Evolutionary conservation across 2,113 vertebrate genomes (phyloP), one percentile per base, ranked within the genome.

Genomic region (Ameiurus melas): DNA sequence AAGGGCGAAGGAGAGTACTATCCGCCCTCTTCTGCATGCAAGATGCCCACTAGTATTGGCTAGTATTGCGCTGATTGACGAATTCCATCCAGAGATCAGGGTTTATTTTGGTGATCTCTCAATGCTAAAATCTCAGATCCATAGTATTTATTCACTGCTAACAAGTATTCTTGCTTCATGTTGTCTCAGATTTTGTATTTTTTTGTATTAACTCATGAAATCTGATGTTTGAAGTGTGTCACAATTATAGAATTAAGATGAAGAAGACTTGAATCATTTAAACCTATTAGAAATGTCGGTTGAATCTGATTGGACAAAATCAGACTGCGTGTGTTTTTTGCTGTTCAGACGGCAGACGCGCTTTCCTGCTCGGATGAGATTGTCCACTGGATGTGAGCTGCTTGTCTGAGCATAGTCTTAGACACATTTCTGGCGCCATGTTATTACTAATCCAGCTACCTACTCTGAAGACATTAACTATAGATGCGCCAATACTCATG

Each of bases 401-500:
- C 12, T 47, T 3, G 36, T 22, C 39, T 75, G 39, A 25, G 25
- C 19, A 4, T 22, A 22, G 20, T 8, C 19, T 43, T 75, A 75
- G 20, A 77, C 91, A 93, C 93, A 94, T 91, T 92, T 89, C 89
- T 94, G 90, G 87, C 91, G 93, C 91, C 70, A 85, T 71, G 89
- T 92, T 93, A 87, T 86, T 17, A 33, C 94, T 94, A 94, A 92
- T 92, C 90, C 93, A 92, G 93, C 94, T 93, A 89, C 90, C 89
- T 90, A 90, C 92, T 93, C 91, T 73, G 91, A 93, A 93, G 91
- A 92, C 93, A 91, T 92, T 94, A 94, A 90, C 94, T 75, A 9
- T 25, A 20, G 20, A 75, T 43, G 19, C 3, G 22, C 12, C 73
- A 47, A 0, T 77, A 25, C 73, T 47, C 73, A 1, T 43, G 36